phyloP scores from a whole-genome alignment of 2,113 vertebrate species.

The Falcunculus frontatus region DNA sequence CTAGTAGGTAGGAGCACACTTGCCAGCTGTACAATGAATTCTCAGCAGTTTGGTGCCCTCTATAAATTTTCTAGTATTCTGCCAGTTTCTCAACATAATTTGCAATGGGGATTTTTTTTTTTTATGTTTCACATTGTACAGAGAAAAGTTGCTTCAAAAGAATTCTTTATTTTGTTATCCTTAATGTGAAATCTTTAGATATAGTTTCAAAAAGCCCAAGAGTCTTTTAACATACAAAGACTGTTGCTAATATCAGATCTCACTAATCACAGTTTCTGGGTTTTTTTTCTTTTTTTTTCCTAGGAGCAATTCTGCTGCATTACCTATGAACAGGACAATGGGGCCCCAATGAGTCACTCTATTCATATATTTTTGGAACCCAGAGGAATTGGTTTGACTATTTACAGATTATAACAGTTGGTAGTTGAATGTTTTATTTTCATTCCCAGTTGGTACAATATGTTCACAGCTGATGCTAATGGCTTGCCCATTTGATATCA shows the following conservation, averaged over 20 bases:
- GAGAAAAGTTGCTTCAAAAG: constrained; percentile 44
- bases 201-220: background rate
- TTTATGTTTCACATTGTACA: background rate
- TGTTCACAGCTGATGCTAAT: constrained; percentile 78
- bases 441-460: constrained; percentile 79
- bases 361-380: constrained; percentile 67
- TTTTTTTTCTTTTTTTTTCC: background rate
- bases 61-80: constrained; percentile 55
- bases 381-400: constrained; percentile 70
- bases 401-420: constrained; percentile 77
- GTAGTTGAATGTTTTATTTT: constrained; percentile 80
- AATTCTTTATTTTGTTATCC: constrained; percentile 21
- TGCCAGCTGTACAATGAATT: constrained; percentile 67
- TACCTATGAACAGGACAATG: constrained; percentile 59
- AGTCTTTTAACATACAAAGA: constrained; percentile 8
- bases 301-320: constrained; percentile 28
- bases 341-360: constrained; percentile 38
- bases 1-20: constrained; percentile 61
- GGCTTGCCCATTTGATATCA: constrained; percentile 79
- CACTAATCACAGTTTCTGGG: background rate
- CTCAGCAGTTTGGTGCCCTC: constrained; percentile 48
- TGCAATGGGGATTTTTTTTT: background rate
- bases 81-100: constrained; percentile 20
- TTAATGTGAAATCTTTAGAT: constrained; percentile 40
- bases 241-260: background rate